Evolutionary conservation across 2,888 invertebrate genomes (phyloP), one percentile per base, ranked within the genome.

Genomic region (Abscondita cerata): DNA sequence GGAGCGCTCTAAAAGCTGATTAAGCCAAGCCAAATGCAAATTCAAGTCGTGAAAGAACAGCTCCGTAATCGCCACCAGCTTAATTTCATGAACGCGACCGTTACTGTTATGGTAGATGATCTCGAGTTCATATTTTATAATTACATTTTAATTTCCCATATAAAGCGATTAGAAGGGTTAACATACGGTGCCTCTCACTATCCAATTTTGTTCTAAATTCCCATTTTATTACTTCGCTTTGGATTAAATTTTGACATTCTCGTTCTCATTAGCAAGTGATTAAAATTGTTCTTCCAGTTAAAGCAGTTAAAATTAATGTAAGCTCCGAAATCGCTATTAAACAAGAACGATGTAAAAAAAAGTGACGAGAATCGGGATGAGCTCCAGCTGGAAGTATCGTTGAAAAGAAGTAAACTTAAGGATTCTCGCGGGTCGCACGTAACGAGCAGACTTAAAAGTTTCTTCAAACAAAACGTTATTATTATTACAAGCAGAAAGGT

Each of bases 11-110:
- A 70, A 70, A 72, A 70, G 72, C 72, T 72, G 70, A 72, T 72
- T 72, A 72, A 72, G 68, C 70, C 66, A 61, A 65, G 67, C 70
- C 68, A 60, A 70, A 72, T 72, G 72, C 72, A 72, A 72, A 72
- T 72, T 70, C 66, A 62, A 67, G 68, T 61, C 68, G 59, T 68
- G 71, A 71, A 72, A 72, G 72, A 72, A 72, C 69, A 69, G 67
- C 69, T 68, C 63, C 66, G 66, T 70, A 70, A 69, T 71, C 70
- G 67, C 68, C 66, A 68, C 70, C 68, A 66, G 70, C 66, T 70
- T 70, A 70, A 70, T 70, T 70, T 68, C 67, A 66, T 63, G 67
- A 67, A 67, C 60, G 61, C 56, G 48, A 47, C 64, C 67, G 60
- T 59, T 56, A 65, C 59, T 62, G 65, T 53, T 62, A 61, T 59